Evolutionary conservation across 2,888 invertebrate species (phyloP), one percentile per base, ranked within the genome.

Genomic region (Desoria tigrina): DNA sequence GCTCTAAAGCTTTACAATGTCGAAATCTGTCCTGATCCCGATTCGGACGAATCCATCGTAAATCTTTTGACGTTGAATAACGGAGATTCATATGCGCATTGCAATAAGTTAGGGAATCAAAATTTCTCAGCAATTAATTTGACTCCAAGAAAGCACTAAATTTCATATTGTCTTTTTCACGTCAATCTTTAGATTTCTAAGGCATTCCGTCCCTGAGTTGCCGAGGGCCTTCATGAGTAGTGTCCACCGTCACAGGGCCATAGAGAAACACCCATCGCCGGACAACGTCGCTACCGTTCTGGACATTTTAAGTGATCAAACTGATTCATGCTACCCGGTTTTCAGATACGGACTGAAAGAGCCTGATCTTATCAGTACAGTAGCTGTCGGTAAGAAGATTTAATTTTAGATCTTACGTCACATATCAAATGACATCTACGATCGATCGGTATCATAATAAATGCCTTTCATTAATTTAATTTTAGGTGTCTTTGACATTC

Each of bases 21-120:
- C 1, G 93, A 94, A 81, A 86, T 92, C 77, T 90, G 87, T 0
- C 92, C 93, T 70, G 82, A 64, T 23, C 79, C 77, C 6, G 77
- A 78, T 11, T 77, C 78, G 37, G 80, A 83, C 45, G 85, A 85
- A 75, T 90, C 92, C 0, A 83, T 84, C 51, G 77, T 89, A 53
- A 86, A 83, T 76, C 83, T 87, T 42, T 80, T 85, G 57, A 85
- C 86, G 7, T 82, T 86, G 21, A 84, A 84, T 58, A 83, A 85
- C 2, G 88, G 88, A 16, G 88, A 89, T 66, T 82, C 84, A 67
- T 82, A 88, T 54, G 84, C 85, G 60, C 93, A 92, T 79, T 87
- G 88, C 74, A 93, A 93, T 79, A 87, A 86, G 91, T 92, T 80
- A n/a, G n/a, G n/a, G n/a, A n/a, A n/a, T n/a, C n/a, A n/a, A n/a